Evolutionary conservation across 1,140 invertebrate species (phyloP).

Genomic region (Diorhabda carinulata): DNA sequence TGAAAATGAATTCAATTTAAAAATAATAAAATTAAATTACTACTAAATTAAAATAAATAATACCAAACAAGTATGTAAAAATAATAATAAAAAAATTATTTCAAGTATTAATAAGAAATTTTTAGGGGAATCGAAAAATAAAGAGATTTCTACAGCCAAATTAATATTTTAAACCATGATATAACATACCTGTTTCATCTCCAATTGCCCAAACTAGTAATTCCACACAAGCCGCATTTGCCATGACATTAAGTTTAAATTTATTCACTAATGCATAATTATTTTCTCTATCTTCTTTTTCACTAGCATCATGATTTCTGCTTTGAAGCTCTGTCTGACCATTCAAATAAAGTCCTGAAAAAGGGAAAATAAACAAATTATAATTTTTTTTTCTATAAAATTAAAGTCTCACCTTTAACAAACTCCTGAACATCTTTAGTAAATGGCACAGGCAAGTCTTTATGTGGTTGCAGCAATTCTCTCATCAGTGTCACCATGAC

Average conservation of each 20-base stretch:
- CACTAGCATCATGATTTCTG: conserved; percentile 74
- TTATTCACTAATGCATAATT: conserved; percentile 79
- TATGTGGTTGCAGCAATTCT: conserved; percentile 86
- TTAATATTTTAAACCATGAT: background rate
- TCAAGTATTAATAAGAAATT: too few relatives aligned
- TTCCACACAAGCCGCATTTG: conserved; percentile 95
- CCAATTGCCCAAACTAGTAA: conserved; percentile 95
- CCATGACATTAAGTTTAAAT: conserved; percentile 94
- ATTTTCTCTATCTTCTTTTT: conserved; percentile 74
- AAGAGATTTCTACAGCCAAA: too few relatives aligned
- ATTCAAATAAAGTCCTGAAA: conserved; percentile 78
- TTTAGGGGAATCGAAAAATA: too few relatives aligned
- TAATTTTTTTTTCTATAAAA: background rate
- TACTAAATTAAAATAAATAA: too few relatives aligned
- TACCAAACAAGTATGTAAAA: too few relatives aligned
- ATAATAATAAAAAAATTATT: too few relatives aligned
- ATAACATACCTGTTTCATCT: conserved; percentile 83
- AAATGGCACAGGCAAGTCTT: conserved; percentile 82
- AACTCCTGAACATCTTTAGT: conserved; percentile 93
- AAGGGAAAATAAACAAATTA: background rate
- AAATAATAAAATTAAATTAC: too few relatives aligned
- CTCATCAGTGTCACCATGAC: conserved; percentile 88
- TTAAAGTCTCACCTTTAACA: conserved; percentile 53
- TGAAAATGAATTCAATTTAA: too few relatives aligned
- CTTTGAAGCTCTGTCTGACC: conserved; percentile 90